phyloP scores from a whole-genome alignment of 2,888 invertebrate genomes.

The Xestoiulus laeticollis region DNA sequence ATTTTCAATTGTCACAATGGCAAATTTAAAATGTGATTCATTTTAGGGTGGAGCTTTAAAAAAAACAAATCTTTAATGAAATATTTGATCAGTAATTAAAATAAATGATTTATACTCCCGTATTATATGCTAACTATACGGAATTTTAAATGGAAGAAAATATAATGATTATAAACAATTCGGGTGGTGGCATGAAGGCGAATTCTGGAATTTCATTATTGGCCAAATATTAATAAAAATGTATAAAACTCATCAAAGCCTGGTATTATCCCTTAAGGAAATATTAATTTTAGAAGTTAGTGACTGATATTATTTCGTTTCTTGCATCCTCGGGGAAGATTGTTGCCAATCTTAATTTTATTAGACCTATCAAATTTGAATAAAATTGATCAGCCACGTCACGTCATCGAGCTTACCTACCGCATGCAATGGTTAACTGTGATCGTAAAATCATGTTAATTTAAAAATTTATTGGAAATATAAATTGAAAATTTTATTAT shows the following conservation, averaged over 20 bases:
- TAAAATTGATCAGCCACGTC: background rate
- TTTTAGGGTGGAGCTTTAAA: background rate
- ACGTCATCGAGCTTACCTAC: background rate
- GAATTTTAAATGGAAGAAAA: background rate
- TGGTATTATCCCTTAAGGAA: background rate
- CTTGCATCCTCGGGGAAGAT: background rate
- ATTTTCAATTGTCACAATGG: background rate
- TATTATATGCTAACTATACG: background rate
- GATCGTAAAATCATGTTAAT: background rate
- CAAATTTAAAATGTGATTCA: background rate
- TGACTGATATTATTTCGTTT: background rate
- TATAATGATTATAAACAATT: background rate
- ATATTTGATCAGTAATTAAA: conserved; percentile 5
- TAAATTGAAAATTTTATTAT: background rate
- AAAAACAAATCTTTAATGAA: background rate
- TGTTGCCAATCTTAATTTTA: background rate
- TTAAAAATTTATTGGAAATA: background rate
- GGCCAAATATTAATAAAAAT: conserved; percentile 29
- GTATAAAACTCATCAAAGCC: background rate
- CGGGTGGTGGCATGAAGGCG: background rate
- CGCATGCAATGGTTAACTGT: background rate
- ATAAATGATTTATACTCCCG: background rate
- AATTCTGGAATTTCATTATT: conserved; percentile 34
- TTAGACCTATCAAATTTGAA: background rate
- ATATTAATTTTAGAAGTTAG: background rate